A percentile compares a stretch with the other conserved stretches of the same genome.
These are phyloP conservation scores for Myotis davidii DNA, from an alignment of 2,113 vertebrate species.

Conservation along the genomic window DNA sequence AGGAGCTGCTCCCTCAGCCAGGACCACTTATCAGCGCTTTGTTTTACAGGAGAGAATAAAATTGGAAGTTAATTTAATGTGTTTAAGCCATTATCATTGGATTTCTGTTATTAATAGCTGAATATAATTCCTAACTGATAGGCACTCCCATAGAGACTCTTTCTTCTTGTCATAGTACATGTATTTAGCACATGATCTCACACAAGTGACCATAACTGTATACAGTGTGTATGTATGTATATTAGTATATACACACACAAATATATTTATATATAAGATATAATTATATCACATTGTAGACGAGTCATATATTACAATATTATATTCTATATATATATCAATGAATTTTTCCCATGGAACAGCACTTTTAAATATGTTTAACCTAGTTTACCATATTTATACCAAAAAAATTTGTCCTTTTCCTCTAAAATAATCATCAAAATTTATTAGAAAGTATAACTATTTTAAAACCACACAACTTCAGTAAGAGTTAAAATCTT, in stretches of 20 bases:
- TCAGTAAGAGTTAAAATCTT: not conserved
- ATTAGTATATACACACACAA: not conserved
- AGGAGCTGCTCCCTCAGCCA: not conserved
- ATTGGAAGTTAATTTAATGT: not conserved
- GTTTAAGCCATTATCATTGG: not conserved
- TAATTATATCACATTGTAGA: not conserved
- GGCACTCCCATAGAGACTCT: not conserved
- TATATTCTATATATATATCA: not conserved
- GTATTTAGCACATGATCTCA: not conserved
- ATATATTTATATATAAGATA: not conserved
- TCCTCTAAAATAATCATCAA: not conserved
- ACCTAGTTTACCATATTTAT: not conserved
- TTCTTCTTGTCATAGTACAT: not conserved
- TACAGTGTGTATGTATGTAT: not conserved
- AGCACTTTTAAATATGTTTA: not conserved
- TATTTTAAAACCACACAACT: not conserved
- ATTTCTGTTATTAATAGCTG: slow-evolving; percentile 26
- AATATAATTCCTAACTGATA: not conserved
- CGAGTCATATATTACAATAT: not conserved
- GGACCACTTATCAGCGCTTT: not conserved
- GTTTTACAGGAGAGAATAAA: slow-evolving; percentile 3
- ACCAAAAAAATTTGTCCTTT: not conserved
- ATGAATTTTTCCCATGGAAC: not conserved
- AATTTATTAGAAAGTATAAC: not conserved
- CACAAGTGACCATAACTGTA: not conserved